Evolutionary conservation across 2,888 invertebrate species (phyloP).

Genomic region (Hecatera dysodea): DNA sequence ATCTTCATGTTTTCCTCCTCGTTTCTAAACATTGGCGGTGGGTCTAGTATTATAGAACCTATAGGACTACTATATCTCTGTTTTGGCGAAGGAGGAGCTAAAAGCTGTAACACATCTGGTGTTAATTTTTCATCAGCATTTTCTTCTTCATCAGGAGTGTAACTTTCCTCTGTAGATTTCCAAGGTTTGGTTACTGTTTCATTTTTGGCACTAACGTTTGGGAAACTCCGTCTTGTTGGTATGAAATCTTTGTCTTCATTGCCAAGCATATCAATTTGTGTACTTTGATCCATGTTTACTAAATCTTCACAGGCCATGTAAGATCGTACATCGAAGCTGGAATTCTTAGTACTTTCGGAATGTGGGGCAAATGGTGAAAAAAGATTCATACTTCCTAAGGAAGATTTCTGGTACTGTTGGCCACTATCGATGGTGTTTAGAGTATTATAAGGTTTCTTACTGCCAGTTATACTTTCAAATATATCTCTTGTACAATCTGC

Average conservation of each 20-base stretch:
- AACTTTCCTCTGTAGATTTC: conserved; percentile 86
- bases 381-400: conserved; percentile 65
- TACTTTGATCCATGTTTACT: conserved; percentile 92
- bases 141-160: conserved; percentile 73
- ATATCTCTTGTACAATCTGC: conserved; percentile 86
- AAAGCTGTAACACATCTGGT: conserved; percentile 77
- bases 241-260: conserved; percentile 81
- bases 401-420: conserved; percentile 67
- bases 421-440: conserved; percentile 65
- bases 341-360: conserved; percentile 92
- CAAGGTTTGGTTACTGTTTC: conserved; percentile 82
- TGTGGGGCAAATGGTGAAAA: conserved; percentile 84
- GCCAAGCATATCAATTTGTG: conserved; percentile 86
- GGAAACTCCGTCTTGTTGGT: conserved; percentile 92
- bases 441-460: conserved; percentile 62
- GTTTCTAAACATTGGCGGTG: conserved; percentile 92
- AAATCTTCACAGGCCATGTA: conserved; percentile 93
- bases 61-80: conserved; percentile 74
- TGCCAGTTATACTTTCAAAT: conserved; percentile 74
- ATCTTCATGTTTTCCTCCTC: conserved; percentile 84
- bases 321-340: conserved; percentile 90
- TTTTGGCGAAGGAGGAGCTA: conserved; percentile 86
- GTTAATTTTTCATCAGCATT: conserved; percentile 70
- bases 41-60: conserved; percentile 87
- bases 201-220: conserved; percentile 90